A percentile compares a stretch with the other conserved stretches of the same genome.
Conservation (phyloP, 2,797 vertebrate species). For the Scolopax rusticola region DNA sequence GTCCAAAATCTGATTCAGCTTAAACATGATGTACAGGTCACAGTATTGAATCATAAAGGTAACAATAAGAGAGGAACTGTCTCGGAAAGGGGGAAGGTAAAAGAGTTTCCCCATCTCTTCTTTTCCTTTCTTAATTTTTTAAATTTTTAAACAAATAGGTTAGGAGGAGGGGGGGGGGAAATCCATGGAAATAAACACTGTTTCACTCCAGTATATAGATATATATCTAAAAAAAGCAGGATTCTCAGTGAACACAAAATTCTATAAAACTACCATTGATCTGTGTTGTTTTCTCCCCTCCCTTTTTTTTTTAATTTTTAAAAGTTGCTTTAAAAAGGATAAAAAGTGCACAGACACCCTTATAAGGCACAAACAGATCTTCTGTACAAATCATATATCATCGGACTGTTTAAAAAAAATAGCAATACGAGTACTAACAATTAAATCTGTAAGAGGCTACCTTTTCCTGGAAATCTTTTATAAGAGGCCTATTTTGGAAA, state of each 20-base stretch:
- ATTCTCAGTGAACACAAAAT: constrained; percentile 66
- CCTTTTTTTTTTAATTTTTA: constrained; percentile 52
- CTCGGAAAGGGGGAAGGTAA: constrained; percentile 23
- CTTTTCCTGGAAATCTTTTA: constrained; percentile 53
- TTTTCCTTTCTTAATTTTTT: not conserved
- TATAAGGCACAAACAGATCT: constrained; percentile 87
- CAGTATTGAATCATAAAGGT: constrained; percentile 78
- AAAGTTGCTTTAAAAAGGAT: constrained; percentile 81
- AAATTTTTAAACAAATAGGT: constrained; percentile 39
- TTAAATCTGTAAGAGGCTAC: constrained; percentile 66
- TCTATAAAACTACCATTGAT: constrained; percentile 73
- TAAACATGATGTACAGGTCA: constrained; percentile 72
- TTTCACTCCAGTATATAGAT: constrained; percentile 53
- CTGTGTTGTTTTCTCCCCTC: constrained; percentile 21
- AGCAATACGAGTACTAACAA: constrained; percentile 64
- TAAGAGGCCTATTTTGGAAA: constrained; percentile 38
- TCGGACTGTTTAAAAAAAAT: constrained; percentile 72
- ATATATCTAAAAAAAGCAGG: constrained; percentile 50
- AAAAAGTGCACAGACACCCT: constrained; percentile 86
- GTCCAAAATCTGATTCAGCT: constrained; percentile 68
- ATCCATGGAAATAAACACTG: constrained; percentile 56
- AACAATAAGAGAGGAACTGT: constrained; percentile 38
- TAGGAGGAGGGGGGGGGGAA: constrained; percentile 45
- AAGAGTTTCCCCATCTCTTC: constrained; percentile 16
- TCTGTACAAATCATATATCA: constrained; percentile 73